phyloP scores from a whole-genome alignment of 2,113 vertebrate genomes.

The Willisornis vidua region DNA sequence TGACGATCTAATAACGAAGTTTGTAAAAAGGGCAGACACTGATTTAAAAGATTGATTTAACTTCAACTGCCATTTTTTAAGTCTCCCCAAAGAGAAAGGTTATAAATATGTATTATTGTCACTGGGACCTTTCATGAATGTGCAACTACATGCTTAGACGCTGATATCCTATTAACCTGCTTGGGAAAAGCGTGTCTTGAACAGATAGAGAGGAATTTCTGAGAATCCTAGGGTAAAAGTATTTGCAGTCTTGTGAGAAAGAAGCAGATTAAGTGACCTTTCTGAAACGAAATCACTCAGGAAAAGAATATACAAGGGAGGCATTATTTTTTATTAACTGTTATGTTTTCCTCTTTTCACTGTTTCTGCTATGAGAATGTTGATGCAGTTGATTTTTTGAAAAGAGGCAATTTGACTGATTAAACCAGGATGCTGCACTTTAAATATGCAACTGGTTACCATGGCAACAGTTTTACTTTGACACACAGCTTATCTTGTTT shows the following conservation, averaged over 20 bases:
- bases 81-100: not conserved
- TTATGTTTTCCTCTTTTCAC: not conserved
- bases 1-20: not conserved
- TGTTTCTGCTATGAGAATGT: not conserved
- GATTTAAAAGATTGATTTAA: not conserved
- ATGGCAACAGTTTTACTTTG: slow-evolving; percentile 74
- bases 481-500: slow-evolving; percentile 70
- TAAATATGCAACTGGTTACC: slow-evolving; percentile 70
- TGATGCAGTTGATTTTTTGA: not conserved
- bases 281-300: not conserved
- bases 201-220: not conserved
- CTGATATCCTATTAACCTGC: not conserved
- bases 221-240: not conserved
- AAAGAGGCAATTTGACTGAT: slow-evolving; percentile 69
- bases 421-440: slow-evolving; percentile 68
- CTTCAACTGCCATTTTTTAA: not conserved
- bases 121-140: not conserved
- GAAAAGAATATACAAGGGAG: not conserved
- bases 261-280: not conserved
- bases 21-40: not conserved
- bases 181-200: not conserved
- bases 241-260: not conserved
- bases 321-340: not conserved
- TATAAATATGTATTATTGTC: not conserved
- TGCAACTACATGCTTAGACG: not conserved